Evolutionary conservation across 2,113 vertebrate genomes (phyloP), one percentile per base, ranked within the genome.

Genomic region (Thunnus thynnus): DNA sequence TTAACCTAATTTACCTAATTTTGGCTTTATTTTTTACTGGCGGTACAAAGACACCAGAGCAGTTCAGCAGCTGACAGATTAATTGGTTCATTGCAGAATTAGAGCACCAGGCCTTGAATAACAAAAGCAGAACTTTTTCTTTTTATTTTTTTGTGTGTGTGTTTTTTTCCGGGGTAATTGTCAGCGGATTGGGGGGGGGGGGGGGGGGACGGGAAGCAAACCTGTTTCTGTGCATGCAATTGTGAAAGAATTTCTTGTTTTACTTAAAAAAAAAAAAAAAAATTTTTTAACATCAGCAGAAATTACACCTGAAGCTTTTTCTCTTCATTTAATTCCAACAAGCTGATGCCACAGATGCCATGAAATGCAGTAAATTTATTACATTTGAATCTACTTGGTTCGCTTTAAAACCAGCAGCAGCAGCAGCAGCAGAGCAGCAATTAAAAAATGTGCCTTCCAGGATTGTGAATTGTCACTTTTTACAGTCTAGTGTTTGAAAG

Each of bases 301-400:
- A 25, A 54, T 55, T 67, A 3, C 14, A 61, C 52, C 27, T 71
- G 77, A 66, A 52, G 71, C 13, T 50, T 48, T 74, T 13, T 76
- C 22, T 72, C 48, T 20, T 60, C 4, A 2, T 66, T 75, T 52
- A 48, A 79, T 78, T 76, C 78, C 71, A 71, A 20, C 73, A 56
- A 47, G 58, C 78, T 70, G 57, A 66, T 56, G 46, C 54, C 25
- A 54, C 4, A 16, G 32, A 67, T 27, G 51, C 50, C 52, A 13
- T 30, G 61, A 72, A 22, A 50, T 76, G 56, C 57, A 64, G 60
- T 81, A 0, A 41, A 72, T 68, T 76, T 80, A 63, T 82, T 22
- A 63, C 41, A 74, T 73, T 65, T 22, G 22, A 22, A 22, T 22
- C 22, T 22, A 22, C 22, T 22, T 22, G 22, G 47, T 78, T 82